These are phyloP conservation scores for Leptatherina wallacei DNA, from an alignment of 2,797 vertebrate species.

Conservation along the genomic window DNA sequence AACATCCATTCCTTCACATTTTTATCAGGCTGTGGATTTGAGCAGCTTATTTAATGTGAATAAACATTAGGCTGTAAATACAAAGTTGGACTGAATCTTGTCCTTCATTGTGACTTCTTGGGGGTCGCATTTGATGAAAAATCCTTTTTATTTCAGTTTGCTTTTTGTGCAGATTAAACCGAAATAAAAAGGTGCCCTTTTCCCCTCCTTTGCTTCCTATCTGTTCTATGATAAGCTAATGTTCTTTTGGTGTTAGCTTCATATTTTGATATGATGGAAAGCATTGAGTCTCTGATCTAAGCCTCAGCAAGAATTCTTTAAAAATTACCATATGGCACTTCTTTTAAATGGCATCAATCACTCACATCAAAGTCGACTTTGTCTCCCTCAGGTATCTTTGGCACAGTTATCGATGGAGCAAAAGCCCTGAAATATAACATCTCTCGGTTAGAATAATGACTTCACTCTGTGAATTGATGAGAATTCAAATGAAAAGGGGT, in stretches of 20 bases:
- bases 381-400: conserved; percentile 82
- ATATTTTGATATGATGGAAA: not conserved
- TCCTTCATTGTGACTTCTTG: not conserved
- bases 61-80: not conserved
- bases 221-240: not conserved
- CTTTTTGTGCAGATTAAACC: not conserved
- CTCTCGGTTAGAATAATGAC: conserved; percentile 8
- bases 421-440: conserved; percentile 65
- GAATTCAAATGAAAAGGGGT: conserved; percentile 2
- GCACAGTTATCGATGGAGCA: conserved; percentile 68
- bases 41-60: too few relatives aligned
- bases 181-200: too few relatives aligned
- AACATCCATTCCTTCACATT: not conserved
- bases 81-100: not conserved
- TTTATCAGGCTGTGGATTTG: too few relatives aligned
- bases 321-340: not conserved
- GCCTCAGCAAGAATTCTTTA: not conserved
- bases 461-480: not conserved
- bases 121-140: too few relatives aligned
- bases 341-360: conserved; percentile 27
- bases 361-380: conserved; percentile 85
- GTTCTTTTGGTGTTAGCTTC: not conserved
- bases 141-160: not conserved
- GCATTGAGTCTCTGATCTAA: not conserved
- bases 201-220: not conserved